Percentiles rank a stretch among this genome's conserved stretches.
These are phyloP conservation scores for Osedax fenrisi DNA, from an alignment of 2,888 invertebrate species.

Conservation along the genomic window DNA sequence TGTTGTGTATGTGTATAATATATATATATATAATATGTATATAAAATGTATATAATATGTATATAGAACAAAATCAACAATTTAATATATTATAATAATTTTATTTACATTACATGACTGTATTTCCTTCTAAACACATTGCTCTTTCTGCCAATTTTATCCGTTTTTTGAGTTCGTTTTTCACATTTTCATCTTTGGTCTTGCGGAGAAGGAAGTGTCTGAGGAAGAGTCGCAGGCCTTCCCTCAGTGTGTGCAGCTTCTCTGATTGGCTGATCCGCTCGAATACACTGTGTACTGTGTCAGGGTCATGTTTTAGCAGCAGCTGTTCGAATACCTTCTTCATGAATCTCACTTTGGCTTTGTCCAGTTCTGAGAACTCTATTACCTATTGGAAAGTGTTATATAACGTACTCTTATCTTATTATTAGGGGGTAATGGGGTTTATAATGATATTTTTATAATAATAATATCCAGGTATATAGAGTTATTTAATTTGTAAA, in stretches of 20 bases:
- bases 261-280: constrained; percentile 62
- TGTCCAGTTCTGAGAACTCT: constrained; percentile 73
- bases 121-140: constrained; percentile 27
- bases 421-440: too few relatives aligned
- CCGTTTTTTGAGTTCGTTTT: constrained; percentile 34
- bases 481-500: too few relatives aligned
- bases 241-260: constrained; percentile 64
- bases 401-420: not conserved
- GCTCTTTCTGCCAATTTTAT: constrained; percentile 39
- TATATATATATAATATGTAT: too few relatives aligned
- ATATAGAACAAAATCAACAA: too few relatives aligned
- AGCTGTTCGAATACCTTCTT: constrained; percentile 66
- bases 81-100: too few relatives aligned
- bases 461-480: too few relatives aligned
- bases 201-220: constrained; percentile 65
- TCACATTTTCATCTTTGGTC: constrained; percentile 27
- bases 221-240: constrained; percentile 71
- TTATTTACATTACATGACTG: too few relatives aligned
- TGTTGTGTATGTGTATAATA: too few relatives aligned
- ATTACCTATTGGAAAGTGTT: constrained; percentile 49
- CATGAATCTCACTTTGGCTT: constrained; percentile 65
- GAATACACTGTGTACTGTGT: constrained; percentile 60
- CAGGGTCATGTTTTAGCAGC: constrained; percentile 59
- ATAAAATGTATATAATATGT: too few relatives aligned
- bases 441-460: too few relatives aligned